A percentile compares a stretch with the other conserved stretches of the same genome.
Conservation (phyloP, 1,140 invertebrate species). For the Diabrotica undecimpunctata region DNA sequence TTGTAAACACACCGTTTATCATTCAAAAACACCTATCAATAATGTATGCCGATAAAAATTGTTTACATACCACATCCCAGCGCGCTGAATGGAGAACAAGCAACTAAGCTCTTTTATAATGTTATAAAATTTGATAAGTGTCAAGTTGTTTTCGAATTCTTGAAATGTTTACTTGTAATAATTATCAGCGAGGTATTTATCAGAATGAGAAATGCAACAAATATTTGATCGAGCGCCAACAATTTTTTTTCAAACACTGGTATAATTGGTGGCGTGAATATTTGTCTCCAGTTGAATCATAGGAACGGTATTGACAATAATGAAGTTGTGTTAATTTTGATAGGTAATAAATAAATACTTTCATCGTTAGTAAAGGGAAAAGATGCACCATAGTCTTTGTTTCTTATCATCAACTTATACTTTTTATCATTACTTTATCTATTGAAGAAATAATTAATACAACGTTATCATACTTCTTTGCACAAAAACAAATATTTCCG, state of each 20-base stretch:
- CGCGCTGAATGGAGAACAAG: not conserved
- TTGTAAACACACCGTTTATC: no score
- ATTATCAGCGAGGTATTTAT: constrained; percentile 2
- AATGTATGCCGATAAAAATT: not conserved
- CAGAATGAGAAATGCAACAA: not conserved
- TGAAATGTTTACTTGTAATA: not conserved
- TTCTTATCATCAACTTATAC: no score
- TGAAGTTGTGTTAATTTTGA: no score
- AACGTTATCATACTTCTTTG: no score
- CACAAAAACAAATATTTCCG: no score
- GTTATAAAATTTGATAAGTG: constrained; percentile 3
- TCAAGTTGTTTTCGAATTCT: not conserved
- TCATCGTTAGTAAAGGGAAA: no score
- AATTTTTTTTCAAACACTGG: not conserved
- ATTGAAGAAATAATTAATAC: no score
- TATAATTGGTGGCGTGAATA: not conserved
- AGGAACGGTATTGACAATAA: no score
- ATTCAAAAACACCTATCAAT: no score
- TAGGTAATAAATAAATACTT: no score
- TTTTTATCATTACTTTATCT: no score
- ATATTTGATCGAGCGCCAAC: not conserved
- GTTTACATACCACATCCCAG: not conserved
- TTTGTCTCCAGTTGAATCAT: not conserved
- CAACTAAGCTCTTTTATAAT: not conserved
- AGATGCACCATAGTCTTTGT: no score